These are phyloP conservation scores for Drosophila elegans DNA, from an alignment of 1,140 invertebrate species.

Conservation along the genomic window DNA sequence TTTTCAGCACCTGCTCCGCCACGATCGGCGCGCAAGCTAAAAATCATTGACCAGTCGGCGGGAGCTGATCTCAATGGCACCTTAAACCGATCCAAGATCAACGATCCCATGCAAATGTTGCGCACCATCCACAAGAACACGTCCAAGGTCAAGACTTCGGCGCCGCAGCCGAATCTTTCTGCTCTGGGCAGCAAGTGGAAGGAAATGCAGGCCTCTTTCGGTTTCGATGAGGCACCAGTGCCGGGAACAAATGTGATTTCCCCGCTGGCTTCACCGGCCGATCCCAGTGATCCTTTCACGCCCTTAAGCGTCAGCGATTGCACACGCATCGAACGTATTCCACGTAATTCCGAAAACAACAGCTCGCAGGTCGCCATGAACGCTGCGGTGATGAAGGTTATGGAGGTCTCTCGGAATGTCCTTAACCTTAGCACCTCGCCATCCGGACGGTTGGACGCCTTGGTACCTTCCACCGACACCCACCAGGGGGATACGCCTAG, in stretches of 20 bases:
- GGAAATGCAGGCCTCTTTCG: conserved; percentile 64
- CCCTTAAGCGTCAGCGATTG: conserved; percentile 58
- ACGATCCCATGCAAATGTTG: conserved; percentile 69
- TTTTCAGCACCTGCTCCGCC: conserved; percentile 38
- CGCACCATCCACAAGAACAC: conserved; percentile 72
- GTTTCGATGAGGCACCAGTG: conserved; percentile 45
- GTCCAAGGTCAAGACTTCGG: conserved; percentile 17
- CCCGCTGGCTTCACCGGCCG: conserved; percentile 14
- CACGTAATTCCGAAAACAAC: conserved; percentile 27
- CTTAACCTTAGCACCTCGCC: conserved; percentile 79
- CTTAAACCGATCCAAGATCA: conserved; percentile 70
- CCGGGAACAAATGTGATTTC: conserved; percentile 7
- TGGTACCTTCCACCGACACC: conserved; percentile 45
- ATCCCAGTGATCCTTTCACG: conserved; percentile 34
- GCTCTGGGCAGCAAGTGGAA: conserved; percentile 72
- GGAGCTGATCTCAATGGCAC: conserved; percentile 54
- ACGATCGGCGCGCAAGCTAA: conserved; percentile 59
- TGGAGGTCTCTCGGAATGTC: conserved; percentile 69
- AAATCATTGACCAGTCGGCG: conserved; percentile 21
- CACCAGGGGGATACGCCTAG: conserved; percentile 30
- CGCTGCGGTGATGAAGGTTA: conserved; percentile 65
- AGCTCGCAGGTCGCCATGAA: conserved; percentile 53
- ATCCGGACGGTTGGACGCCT: conserved; percentile 73
- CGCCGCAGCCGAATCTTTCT: conserved; percentile 44
- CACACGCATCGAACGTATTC: conserved; percentile 62